Evolutionary conservation across 2,888 invertebrate species (phyloP).

Genomic region (Alsophila aescularia): DNA sequence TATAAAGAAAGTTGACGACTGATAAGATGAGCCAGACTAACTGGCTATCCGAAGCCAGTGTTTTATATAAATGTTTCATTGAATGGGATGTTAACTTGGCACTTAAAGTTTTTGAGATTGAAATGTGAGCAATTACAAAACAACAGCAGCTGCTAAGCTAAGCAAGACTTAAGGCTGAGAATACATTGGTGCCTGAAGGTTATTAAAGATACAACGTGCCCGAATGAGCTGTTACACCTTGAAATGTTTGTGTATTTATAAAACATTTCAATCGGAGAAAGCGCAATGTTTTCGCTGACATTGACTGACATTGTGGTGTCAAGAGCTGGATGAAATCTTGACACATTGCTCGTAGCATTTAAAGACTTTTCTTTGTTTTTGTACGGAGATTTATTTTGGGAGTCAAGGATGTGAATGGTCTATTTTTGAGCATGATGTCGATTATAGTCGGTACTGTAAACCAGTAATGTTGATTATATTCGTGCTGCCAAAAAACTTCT

Average conservation of each 20-base stretch:
- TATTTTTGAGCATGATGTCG: slow-evolving; percentile 7
- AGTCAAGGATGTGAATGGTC: slow-evolving; percentile 3
- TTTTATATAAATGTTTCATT: not conserved
- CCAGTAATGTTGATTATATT: not conserved
- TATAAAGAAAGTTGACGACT: not conserved
- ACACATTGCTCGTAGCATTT: slow-evolving; percentile 1
- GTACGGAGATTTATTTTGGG: slow-evolving; percentile 16
- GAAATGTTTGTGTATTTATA: slow-evolving; percentile 48
- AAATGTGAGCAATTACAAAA: slow-evolving; percentile 61
- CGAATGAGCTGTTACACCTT: slow-evolving; percentile 58
- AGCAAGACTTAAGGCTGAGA: slow-evolving; percentile 37
- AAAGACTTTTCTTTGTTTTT: slow-evolving; percentile 4
- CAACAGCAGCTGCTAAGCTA: slow-evolving; percentile 53
- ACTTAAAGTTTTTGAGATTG: slow-evolving; percentile 52
- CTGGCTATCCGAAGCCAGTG: not conserved
- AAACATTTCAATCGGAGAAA: slow-evolving; percentile 43
- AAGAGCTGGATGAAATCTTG: slow-evolving; percentile 11
- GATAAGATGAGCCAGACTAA: not conserved
- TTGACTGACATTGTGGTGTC: slow-evolving; percentile 26
- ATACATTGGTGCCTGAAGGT: slow-evolving; percentile 59
- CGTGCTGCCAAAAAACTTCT: not conserved
- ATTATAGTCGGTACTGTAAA: not conserved
- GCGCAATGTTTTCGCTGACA: slow-evolving; percentile 29
- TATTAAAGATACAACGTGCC: slow-evolving; percentile 53
- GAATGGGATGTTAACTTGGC: slow-evolving; percentile 3